Conservation (phyloP, 1,140 invertebrate genomes). For the Metaphire vulgaris region DNA sequence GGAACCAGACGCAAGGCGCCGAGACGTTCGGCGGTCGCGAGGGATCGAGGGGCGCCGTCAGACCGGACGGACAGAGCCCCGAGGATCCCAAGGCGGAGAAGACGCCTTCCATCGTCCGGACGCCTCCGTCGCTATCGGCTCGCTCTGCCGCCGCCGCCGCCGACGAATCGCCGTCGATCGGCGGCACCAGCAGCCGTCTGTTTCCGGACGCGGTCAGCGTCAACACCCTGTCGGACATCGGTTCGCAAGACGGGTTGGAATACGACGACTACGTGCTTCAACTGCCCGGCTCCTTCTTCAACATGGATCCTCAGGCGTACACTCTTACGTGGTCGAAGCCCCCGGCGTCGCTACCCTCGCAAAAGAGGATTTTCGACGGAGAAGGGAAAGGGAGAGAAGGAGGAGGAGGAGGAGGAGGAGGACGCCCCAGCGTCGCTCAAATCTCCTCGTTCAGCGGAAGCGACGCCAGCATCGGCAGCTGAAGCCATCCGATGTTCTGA, state of each 20-base stretch:
- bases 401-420: neutral
- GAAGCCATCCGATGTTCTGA: too few relatives aligned
- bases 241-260: conserved; percentile 24
- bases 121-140: neutral
- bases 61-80: neutral
- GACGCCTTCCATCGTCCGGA: neutral
- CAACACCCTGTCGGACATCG: neutral
- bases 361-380: neutral
- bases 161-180: neutral
- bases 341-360: too few relatives aligned
- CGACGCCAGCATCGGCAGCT: neutral
- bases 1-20: too few relatives aligned
- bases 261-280: conserved; percentile 29
- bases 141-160: too few relatives aligned
- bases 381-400: too few relatives aligned
- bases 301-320: conserved; percentile 30
- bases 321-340: conserved; percentile 30
- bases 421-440: neutral
- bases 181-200: neutral
- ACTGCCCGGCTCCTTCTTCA: conserved; percentile 29
- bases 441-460: neutral
- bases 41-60: neutral
- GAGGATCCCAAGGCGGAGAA: neutral
- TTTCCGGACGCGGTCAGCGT: neutral
- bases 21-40: too few relatives aligned